A percentile compares a stretch with the other conserved stretches of the same genome.
These are phyloP conservation scores for Dufourea novaeangliae DNA, from an alignment of 1,140 invertebrate genomes.

Conservation along the genomic window DNA sequence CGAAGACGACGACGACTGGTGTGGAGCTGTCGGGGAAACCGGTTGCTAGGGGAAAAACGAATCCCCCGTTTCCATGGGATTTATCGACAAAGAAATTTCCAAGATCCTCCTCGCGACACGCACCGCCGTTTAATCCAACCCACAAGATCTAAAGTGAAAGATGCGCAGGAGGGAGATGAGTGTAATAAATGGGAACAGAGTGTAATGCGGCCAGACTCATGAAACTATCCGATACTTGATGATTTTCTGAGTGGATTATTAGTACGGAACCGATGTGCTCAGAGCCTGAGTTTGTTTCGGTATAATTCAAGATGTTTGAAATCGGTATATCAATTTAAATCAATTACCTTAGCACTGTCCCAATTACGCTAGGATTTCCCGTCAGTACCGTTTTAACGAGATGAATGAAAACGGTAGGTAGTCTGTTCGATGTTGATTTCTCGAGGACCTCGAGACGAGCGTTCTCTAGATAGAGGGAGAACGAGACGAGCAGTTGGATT, in stretches of 20 bases:
- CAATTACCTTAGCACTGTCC: too few relatives aligned
- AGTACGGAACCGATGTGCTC: too few relatives aligned
- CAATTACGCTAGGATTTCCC: too few relatives aligned
- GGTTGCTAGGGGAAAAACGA: slow-evolving; percentile 47
- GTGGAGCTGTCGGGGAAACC: slow-evolving; percentile 30
- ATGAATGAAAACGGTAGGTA: too few relatives aligned
- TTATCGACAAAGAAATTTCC: slow-evolving; percentile 4
- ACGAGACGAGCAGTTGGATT: neutral
- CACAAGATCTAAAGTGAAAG: neutral
- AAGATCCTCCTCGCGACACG: neutral
- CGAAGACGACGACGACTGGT: slow-evolving; percentile 31
- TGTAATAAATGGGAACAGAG: neutral
- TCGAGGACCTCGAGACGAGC: neutral
- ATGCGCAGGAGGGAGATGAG: neutral
- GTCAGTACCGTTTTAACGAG: too few relatives aligned
- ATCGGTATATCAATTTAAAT: neutral
- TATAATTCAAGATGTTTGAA: neutral
- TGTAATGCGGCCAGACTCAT: neutral
- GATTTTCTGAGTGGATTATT: neutral
- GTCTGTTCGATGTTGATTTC: too few relatives aligned
- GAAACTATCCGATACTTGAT: neutral
- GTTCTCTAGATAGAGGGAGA: slow-evolving; percentile 14
- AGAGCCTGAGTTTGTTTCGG: too few relatives aligned
- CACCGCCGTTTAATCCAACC: too few relatives aligned
- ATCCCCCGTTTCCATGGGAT: slow-evolving; percentile 20